Conservation (phyloP, 92 coral and sea anemone species). For the Palythoa grandiflora region DNA sequence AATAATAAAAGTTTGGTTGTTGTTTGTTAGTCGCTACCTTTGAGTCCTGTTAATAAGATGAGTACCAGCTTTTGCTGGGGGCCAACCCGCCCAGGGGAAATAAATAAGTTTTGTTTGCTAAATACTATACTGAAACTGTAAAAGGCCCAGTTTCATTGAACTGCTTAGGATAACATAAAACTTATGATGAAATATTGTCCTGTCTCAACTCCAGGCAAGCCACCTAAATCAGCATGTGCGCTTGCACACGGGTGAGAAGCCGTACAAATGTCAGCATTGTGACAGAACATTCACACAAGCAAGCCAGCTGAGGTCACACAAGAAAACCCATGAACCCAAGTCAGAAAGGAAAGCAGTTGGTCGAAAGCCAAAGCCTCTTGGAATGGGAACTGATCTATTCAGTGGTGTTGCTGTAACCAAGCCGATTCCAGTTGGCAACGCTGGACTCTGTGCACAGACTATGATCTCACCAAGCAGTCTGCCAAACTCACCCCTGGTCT, state of each 20-base stretch:
- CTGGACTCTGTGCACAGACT: slow-evolving; percentile 7
- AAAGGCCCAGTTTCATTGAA: neutral
- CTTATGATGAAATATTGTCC: neutral
- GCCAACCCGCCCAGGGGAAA: no score
- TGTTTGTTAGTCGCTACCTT: no score
- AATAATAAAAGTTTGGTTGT: no score
- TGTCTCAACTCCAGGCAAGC: slow-evolving; percentile 81
- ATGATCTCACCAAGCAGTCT: slow-evolving; percentile 1
- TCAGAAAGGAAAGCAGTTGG: slow-evolving; percentile 68
- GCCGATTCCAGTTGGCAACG: neutral
- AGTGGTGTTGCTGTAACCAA: neutral
- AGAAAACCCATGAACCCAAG: slow-evolving; percentile 96
- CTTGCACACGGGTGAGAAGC: slow-evolving; percentile 98
- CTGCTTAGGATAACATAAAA: neutral
- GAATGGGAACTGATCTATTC: neutral
- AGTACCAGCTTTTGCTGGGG: no score
- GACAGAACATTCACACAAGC: slow-evolving; percentile 96
- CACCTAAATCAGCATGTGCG: slow-evolving; percentile 97
- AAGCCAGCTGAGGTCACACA: slow-evolving; percentile 97
- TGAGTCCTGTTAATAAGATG: no score
- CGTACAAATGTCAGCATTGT: slow-evolving; percentile 91
- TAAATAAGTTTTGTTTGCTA: no score
- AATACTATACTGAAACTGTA: no score
- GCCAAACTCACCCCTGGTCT: slow-evolving; percentile 1
- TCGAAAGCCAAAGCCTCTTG: slow-evolving; percentile 7